A percentile compares a stretch with the other conserved stretches of the same genome.
phyloP scores from a whole-genome alignment of 2,888 invertebrate genomes.

The Tupiocoris notatus region DNA sequence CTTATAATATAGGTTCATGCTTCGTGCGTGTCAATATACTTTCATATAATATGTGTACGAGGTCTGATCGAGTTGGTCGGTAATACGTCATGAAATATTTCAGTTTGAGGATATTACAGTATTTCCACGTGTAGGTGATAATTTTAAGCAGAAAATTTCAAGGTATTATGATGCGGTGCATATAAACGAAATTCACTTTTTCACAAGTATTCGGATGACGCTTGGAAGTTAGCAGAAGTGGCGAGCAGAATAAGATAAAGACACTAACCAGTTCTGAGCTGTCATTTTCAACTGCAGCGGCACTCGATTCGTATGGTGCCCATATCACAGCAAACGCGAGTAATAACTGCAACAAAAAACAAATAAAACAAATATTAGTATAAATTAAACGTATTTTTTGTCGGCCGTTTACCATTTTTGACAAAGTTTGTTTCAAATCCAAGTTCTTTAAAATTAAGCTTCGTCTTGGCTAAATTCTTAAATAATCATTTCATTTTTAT shows the following conservation, averaged over 20 bases:
- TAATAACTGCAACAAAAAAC: slow-evolving; percentile 21
- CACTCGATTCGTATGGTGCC: slow-evolving; percentile 27
- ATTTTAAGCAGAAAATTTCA: background rate
- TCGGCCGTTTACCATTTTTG: too few relatives aligned
- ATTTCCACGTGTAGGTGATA: background rate
- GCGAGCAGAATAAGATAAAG: background rate
- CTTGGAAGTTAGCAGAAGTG: background rate
- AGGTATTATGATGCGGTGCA: background rate
- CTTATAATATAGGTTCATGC: background rate
- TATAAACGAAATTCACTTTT: too few relatives aligned
- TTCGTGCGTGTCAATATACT: background rate
- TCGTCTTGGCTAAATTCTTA: too few relatives aligned
- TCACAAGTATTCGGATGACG: too few relatives aligned
- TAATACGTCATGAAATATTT: background rate
- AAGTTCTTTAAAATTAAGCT: too few relatives aligned
- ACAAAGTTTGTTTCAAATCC: too few relatives aligned
- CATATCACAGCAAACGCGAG: slow-evolving; percentile 36
- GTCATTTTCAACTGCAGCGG: slow-evolving; percentile 13
- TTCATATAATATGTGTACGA: background rate
- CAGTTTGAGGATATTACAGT: background rate
- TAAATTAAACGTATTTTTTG: too few relatives aligned
- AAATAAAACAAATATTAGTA: background rate
- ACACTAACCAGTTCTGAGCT: slow-evolving; percentile 13
- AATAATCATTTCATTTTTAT: too few relatives aligned
- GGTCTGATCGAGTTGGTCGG: background rate